Conservation (phyloP, 2,888 invertebrate species). For the Agapostemon virescens region DNA sequence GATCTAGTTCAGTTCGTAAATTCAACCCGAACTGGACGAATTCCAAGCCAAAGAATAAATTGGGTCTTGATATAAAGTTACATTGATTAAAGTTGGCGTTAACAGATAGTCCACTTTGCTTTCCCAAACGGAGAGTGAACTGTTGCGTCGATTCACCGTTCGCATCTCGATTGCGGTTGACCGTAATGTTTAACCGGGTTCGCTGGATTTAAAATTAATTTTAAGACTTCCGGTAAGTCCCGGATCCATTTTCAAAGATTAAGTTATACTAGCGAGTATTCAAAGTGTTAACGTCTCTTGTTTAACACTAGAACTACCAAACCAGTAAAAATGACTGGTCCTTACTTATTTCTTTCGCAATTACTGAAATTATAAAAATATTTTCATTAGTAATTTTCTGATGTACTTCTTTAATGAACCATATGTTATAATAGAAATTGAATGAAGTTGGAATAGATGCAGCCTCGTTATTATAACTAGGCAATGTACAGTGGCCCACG, state of each 20-base stretch:
- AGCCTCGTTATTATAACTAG: too few relatives aligned
- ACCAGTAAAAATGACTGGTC: too few relatives aligned
- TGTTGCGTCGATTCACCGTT: not conserved
- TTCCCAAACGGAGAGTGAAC: conserved; percentile 9
- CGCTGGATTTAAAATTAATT: not conserved
- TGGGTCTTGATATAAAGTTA: conserved; percentile 20
- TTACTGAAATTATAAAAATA: too few relatives aligned
- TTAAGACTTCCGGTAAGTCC: not conserved
- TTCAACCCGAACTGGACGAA: conserved; percentile 21
- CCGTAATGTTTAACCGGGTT: not conserved
- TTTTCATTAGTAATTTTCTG: too few relatives aligned
- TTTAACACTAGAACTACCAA: too few relatives aligned
- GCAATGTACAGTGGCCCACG: too few relatives aligned
- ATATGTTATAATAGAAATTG: too few relatives aligned
- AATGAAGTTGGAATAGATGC: too few relatives aligned
- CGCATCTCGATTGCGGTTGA: conserved; percentile 4
- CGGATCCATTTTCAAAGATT: not conserved
- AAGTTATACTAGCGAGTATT: not conserved
- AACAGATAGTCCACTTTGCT: conserved; percentile 2
- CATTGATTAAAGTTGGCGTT: conserved; percentile 16
- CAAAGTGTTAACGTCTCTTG: not conserved
- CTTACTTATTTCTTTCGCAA: too few relatives aligned
- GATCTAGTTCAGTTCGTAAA: conserved; percentile 22
- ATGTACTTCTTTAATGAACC: too few relatives aligned
- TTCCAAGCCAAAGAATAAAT: conserved; percentile 31